phyloP scores from a whole-genome alignment of 2,113 vertebrate genomes.

The Hymenochirus boettgeri region DNA sequence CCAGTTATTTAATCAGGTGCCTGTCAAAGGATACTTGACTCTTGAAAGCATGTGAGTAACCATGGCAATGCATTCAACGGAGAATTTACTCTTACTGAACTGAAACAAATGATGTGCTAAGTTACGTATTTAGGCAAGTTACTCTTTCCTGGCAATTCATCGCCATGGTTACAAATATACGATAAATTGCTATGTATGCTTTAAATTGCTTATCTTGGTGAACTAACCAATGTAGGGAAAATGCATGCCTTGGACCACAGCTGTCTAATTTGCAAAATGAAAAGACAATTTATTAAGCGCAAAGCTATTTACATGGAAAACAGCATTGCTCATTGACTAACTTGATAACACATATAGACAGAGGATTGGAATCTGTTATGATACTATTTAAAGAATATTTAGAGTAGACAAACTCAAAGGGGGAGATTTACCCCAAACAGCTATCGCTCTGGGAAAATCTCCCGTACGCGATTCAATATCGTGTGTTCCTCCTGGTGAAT shows the following conservation, averaged over 20 bases:
- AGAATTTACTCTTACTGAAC: conserved; percentile 11
- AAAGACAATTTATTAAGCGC: background rate
- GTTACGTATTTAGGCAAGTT: background rate
- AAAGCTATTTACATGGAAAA: background rate
- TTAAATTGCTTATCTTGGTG: background rate
- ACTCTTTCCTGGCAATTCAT: conserved; percentile 15
- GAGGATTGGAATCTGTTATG: too few relatives aligned
- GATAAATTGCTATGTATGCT: background rate
- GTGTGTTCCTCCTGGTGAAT: too few relatives aligned
- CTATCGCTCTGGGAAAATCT: too few relatives aligned
- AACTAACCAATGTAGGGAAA: background rate
- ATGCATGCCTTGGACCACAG: background rate
- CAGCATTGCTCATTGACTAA: background rate
- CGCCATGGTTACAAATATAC: conserved; percentile 17
- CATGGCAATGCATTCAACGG: conserved; percentile 33
- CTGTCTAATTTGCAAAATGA: background rate
- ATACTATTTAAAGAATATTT: too few relatives aligned
- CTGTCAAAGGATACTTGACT: background rate
- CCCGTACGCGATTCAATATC: too few relatives aligned
- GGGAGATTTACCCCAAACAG: too few relatives aligned
- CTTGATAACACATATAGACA: background rate
- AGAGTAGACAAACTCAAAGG: too few relatives aligned
- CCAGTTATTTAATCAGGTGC: conserved; percentile 4
- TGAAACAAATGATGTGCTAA: conserved; percentile 14
- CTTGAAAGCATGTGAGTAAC: conserved; percentile 6